Conservation (phyloP, 2,888 invertebrate species). For the Thymelicus lineola region DNA sequence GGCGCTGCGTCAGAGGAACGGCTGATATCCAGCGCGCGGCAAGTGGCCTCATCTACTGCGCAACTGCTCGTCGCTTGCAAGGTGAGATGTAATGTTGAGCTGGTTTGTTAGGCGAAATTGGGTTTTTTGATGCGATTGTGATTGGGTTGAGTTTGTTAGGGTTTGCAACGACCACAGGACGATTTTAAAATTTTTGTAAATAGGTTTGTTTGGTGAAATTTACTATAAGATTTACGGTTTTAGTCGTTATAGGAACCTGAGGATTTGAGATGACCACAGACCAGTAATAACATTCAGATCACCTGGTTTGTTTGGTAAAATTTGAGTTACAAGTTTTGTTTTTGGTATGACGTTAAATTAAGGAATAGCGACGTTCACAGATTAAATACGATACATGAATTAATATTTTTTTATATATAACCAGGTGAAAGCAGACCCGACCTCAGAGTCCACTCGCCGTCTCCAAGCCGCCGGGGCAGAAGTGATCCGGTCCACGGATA, state of each 20-base stretch:
- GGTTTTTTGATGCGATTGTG: background rate
- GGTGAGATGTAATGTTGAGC: constrained; percentile 65
- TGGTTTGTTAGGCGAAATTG: background rate
- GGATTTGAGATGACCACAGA: background rate
- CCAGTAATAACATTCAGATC: background rate
- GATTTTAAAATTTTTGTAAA: background rate
- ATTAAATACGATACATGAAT: background rate
- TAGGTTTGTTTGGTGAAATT: background rate
- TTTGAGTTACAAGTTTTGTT: background rate
- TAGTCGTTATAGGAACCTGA: background rate
- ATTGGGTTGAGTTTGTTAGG: background rate
- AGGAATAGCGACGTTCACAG: background rate
- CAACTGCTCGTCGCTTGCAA: constrained; percentile 99
- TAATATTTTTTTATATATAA: no score
- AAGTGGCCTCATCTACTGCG: constrained; percentile 98
- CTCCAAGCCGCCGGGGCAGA: constrained; percentile 97
- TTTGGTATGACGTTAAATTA: background rate
- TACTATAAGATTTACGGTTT: background rate
- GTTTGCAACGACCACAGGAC: background rate
- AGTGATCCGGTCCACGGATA: constrained; percentile 98
- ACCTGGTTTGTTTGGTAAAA: background rate
- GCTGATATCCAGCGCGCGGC: constrained; percentile 97
- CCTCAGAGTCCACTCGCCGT: constrained; percentile 96
- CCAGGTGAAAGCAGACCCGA: constrained; percentile 96
- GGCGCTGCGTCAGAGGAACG: constrained; percentile 97